Percentiles rank a stretch among this genome's conserved stretches.
Evolutionary conservation across 2,888 invertebrate genomes (phyloP).

Genomic region (Pantelozetes paolii): DNA sequence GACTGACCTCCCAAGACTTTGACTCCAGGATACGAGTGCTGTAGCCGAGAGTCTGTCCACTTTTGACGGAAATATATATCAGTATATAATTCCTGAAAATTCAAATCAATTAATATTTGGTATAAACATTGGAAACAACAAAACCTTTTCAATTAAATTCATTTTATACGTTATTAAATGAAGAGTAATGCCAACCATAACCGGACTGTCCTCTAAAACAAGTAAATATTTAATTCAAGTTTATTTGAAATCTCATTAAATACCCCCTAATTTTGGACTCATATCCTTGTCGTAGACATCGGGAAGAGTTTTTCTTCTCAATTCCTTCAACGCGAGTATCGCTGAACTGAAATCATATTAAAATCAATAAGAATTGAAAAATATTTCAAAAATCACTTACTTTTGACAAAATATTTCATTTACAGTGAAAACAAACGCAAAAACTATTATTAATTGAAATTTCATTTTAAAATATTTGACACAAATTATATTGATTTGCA

Average conservation of each 20-base stretch:
- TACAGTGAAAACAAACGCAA: too few species aligned
- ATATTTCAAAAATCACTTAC: too few species aligned
- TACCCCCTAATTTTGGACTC: neutral
- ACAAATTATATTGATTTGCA: too few species aligned
- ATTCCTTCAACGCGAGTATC: neutral
- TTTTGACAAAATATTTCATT: too few species aligned
- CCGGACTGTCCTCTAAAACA: too few species aligned
- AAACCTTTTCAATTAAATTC: neutral
- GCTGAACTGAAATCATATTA: neutral
- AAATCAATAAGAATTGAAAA: too few species aligned
- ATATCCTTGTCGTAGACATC: neutral
- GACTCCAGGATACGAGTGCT: neutral
- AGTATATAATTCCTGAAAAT: neutral
- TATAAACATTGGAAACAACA: neutral
- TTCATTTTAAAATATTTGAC: too few species aligned
- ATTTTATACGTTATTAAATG: neutral
- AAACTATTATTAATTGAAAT: too few species aligned
- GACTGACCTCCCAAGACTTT: neutral
- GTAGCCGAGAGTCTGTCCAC: neutral
- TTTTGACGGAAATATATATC: slow-evolving; percentile 15
- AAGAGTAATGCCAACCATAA: too few species aligned
- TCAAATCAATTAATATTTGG: too few species aligned
- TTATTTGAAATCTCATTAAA: neutral
- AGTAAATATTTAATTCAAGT: too few species aligned
- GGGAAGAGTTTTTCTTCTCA: neutral